phyloP scores from a whole-genome alignment of 2,113 vertebrate species.

The Cebidichthys violaceus region DNA sequence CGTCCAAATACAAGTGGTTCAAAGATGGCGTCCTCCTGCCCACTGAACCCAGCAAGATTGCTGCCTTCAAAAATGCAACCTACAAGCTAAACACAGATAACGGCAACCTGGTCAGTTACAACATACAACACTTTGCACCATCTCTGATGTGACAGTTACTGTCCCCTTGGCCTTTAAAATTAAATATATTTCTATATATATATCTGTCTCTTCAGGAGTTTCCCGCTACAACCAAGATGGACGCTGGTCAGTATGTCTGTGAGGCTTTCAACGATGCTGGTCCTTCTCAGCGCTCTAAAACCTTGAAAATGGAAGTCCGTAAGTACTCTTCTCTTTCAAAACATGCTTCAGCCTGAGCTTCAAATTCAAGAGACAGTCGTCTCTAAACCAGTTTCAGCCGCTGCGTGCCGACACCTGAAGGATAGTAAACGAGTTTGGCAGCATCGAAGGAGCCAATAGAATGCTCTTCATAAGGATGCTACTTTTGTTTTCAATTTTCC shows the following conservation, averaged over 20 bases:
- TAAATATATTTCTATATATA: neutral
- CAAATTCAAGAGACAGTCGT: neutral
- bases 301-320: slow-evolving; percentile 77
- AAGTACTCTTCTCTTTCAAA: slow-evolving; percentile 57
- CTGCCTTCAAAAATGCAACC: slow-evolving; percentile 76
- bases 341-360: neutral
- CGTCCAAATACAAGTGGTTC: slow-evolving; percentile 81
- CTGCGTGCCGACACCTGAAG: neutral
- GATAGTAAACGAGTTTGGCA: slow-evolving; percentile 9
- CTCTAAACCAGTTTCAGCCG: neutral
- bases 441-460: neutral
- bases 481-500: neutral
- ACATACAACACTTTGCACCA: neutral
- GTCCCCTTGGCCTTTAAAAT: neutral
- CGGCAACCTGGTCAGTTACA: slow-evolving; percentile 80
- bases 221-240: slow-evolving; percentile 29
- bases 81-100: slow-evolving; percentile 60
- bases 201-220: slow-evolving; percentile 71
- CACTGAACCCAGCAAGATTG: slow-evolving; percentile 68
- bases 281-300: slow-evolving; percentile 61
- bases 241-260: slow-evolving; percentile 77
- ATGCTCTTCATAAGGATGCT: neutral
- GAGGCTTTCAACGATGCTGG: slow-evolving; percentile 77
- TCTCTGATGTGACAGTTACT: neutral
- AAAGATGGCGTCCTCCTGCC: slow-evolving; percentile 75